These are phyloP conservation scores for Eriosoma lanigerum DNA, from an alignment of 1,140 invertebrate genomes.

Conservation along the genomic window DNA sequence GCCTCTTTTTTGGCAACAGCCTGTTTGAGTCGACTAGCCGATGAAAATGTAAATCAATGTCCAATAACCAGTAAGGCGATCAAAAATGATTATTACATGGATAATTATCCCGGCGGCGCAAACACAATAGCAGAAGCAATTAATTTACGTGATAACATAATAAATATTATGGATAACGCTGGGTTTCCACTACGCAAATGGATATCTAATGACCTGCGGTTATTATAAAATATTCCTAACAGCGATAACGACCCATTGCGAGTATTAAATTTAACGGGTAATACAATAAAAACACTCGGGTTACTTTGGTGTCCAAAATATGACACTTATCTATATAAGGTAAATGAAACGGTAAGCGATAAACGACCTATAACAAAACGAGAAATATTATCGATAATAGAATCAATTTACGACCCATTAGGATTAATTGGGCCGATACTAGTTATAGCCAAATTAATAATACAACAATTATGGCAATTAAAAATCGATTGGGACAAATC, in stretches of 20 bases:
- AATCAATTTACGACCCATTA: conserved; percentile 53
- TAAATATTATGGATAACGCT: background rate
- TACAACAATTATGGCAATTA: conserved; percentile 53
- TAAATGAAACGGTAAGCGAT: background rate
- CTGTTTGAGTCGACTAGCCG: conserved; percentile 54
- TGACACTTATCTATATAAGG: background rate
- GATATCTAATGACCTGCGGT: background rate
- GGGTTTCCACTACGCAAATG: background rate
- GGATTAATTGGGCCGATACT: conserved; percentile 52
- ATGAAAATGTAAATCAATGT: background rate
- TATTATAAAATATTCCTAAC: background rate
- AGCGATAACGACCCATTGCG: background rate
- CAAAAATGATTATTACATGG: conserved; percentile 5
- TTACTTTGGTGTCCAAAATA: background rate
- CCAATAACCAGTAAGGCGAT: background rate
- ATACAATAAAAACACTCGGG: background rate
- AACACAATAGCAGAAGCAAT: background rate
- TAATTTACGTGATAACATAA: conserved; percentile 1
- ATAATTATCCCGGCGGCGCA: conserved; percentile 24
- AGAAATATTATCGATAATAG: conserved; percentile 52
- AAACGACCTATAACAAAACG: conserved; percentile 44
- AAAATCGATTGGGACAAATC: conserved; percentile 52
- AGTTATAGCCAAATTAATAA: conserved; percentile 50
- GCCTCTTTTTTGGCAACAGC: conserved; percentile 57
- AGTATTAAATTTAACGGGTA: background rate